Evolutionary conservation across 2,888 invertebrate species (phyloP), one percentile per base, ranked within the genome.

Genomic region (Tachystola acroxantha): DNA sequence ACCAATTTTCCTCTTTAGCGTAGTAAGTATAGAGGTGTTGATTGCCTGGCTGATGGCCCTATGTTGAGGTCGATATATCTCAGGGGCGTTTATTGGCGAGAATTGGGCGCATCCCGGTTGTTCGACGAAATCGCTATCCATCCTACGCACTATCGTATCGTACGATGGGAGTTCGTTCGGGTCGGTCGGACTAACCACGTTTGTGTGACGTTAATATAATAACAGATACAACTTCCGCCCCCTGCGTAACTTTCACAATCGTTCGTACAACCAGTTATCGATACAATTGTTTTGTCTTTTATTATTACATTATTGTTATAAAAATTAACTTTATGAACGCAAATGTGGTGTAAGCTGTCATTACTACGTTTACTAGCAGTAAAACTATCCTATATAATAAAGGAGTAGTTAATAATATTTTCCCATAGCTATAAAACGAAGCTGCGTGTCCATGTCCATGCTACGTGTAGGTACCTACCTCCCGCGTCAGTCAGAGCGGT

Each of bases 41-140:
- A 69, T 78, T 54, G 75, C 53, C 41, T 66, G 66, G 60, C 53
- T 50, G 55, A 46, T 49, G 48, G 53, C 46, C 48, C 57, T 61
- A 55, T 48, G 59, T 55, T 64, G 64, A 70, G 69, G 69, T 72
- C 74, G 74, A 79, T 78, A 75, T 61, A 73, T 70, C 64, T 76
- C 70, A 66, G 72, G 76, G 75, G 74, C 73, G 78, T 79, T 84
- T 81, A 85, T 82, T 85, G 79, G 75, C 74, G 77, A 75, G 80
- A 85, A 85, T 85, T 85, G 81, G 82, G 81, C 80, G 81, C 84
- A 82, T 85, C 85, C 85, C 85, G 85, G 81, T 72, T 78, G 78
- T 76, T 74, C 70, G 68, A 67, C 73, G 69, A 75, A 81, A 80
- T 80, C 77, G 78, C 80, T 81, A 78, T 79, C 75, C 78, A 67